Evolutionary conservation across 2,888 invertebrate species (phyloP).

Genomic region (Malachius bipustulatus): DNA sequence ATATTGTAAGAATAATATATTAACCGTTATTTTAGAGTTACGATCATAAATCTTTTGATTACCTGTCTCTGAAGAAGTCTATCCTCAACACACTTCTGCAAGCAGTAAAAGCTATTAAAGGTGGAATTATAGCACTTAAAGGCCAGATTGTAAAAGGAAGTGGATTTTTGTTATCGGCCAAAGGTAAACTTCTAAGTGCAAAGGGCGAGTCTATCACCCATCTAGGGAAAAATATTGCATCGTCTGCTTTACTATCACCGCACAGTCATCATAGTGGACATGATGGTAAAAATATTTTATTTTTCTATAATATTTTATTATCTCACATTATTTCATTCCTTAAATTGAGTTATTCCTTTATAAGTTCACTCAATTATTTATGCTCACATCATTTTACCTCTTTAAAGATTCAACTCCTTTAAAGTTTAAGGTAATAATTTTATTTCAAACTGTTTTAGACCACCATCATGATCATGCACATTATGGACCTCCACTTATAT

Average conservation of each 20-base stretch:
- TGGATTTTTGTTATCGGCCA: conserved; percentile 52
- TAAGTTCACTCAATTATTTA: no score
- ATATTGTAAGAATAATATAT: no score
- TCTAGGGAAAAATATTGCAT: conserved; percentile 67
- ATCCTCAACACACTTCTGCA: conserved; percentile 72
- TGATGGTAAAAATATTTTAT: conserved; percentile 20
- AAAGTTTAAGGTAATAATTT: no score
- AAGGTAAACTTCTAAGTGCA: conserved; percentile 55
- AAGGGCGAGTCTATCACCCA: conserved; percentile 72
- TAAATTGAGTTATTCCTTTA: no score
- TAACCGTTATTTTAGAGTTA: conserved; percentile 27
- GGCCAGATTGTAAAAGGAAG: conserved; percentile 79
- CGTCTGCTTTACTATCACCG: conserved; percentile 55
- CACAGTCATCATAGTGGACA: conserved; percentile 25
- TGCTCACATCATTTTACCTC: no score
- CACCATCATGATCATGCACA: no score
- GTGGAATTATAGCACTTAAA: conserved; percentile 76
- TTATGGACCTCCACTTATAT: no score
- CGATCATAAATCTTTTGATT: conserved; percentile 30
- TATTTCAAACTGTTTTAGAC: no score
- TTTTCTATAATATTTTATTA: no score
- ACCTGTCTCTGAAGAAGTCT: conserved; percentile 68
- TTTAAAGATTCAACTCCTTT: no score
- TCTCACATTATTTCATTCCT: no score
- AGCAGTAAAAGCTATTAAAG: conserved; percentile 79